A percentile compares a stretch with the other conserved stretches of the same genome.
These are phyloP conservation scores for Circaetus gallicus DNA, from an alignment of 2,113 vertebrate genomes.

Conservation along the genomic window DNA sequence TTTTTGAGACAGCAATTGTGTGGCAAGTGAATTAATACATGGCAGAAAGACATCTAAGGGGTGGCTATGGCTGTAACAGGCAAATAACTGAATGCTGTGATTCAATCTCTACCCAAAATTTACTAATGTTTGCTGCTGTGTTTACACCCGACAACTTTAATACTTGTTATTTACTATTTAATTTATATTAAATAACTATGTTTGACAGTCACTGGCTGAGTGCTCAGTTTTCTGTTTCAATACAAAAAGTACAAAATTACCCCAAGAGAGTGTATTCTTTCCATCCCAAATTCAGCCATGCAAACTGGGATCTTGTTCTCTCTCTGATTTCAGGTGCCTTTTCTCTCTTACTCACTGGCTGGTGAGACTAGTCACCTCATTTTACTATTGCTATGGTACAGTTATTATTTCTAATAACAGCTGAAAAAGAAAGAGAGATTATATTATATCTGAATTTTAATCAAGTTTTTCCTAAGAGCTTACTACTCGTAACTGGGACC, in stretches of 20 bases:
- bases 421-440: background rate
- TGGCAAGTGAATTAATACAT: background rate
- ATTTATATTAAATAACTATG: background rate
- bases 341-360: background rate
- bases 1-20: background rate
- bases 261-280: background rate
- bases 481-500: background rate
- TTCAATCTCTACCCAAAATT: background rate
- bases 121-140: background rate
- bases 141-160: background rate
- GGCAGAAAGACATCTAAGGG: background rate
- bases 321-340: background rate
- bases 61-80: background rate
- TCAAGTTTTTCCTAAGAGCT: background rate
- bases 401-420: background rate
- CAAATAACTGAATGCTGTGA: background rate
- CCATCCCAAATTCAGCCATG: background rate
- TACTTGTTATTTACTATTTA: background rate
- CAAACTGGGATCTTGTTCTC: background rate
- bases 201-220: background rate
- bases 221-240: background rate
- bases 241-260: background rate
- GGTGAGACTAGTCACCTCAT: background rate
- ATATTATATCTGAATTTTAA: background rate
- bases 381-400: background rate